Percentiles rank a stretch among this genome's conserved stretches.
Conservation (phyloP, 1,140 invertebrate species). For the Eubasilissa regina region DNA sequence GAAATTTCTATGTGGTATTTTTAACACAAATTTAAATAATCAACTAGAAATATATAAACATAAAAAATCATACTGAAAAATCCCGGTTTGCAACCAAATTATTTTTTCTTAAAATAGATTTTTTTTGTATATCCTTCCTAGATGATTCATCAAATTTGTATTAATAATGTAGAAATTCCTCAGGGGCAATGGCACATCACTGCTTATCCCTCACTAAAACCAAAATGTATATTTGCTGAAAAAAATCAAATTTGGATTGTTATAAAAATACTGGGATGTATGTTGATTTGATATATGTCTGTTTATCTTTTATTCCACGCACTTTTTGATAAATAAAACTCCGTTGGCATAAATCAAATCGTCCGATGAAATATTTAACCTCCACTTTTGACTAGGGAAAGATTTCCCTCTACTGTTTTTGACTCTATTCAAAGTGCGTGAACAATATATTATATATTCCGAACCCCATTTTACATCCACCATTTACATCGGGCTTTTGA, state of each 20-base stretch:
- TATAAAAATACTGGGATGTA: neutral
- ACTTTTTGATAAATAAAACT: conserved; percentile 19
- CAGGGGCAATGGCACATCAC: too few species aligned
- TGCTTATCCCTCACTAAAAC: neutral
- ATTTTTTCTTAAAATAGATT: too few species aligned
- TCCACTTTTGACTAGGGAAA: conserved; percentile 34
- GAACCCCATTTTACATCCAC: conserved; percentile 21
- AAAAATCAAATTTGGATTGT: neutral
- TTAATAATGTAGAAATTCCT: too few species aligned
- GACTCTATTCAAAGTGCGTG: conserved; percentile 41
- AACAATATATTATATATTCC: conserved; percentile 36
- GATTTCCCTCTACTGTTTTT: conserved; percentile 31
- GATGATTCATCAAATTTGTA: too few species aligned
- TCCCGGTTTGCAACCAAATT: too few species aligned
- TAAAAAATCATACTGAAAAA: too few species aligned
- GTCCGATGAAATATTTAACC: conserved; percentile 33
- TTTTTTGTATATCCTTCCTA: too few species aligned
- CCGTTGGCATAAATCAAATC: conserved; percentile 24
- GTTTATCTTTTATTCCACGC: neutral
- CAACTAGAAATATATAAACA: too few species aligned
- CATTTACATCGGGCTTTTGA: conserved; percentile 26
- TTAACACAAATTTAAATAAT: too few species aligned
- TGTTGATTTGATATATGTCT: neutral
- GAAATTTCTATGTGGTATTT: too few species aligned
- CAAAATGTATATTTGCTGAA: neutral